A percentile compares a stretch with the other conserved stretches of the same genome.
Conservation (phyloP, 2,113 vertebrate genomes). For the Takifugu bimaculatus region DNA sequence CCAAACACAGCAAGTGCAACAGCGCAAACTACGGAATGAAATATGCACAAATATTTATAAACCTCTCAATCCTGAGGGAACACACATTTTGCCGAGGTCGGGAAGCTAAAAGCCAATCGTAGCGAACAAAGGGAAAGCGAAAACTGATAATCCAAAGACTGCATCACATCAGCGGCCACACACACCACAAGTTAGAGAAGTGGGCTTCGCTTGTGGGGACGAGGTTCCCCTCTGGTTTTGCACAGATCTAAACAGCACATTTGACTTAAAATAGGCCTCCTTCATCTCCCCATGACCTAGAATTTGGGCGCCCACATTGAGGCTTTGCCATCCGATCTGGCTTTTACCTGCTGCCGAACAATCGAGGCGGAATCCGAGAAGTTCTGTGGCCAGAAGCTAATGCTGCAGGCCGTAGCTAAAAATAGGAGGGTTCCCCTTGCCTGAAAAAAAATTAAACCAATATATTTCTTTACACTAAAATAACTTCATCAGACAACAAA, state of each 20-base stretch:
- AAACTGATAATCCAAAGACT: constrained; percentile 31
- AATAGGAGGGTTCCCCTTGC: too few species aligned
- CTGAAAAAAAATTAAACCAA: neutral
- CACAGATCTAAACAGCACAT: constrained; percentile 59
- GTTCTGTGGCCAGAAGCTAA: constrained; percentile 15
- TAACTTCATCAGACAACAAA: constrained; percentile 64
- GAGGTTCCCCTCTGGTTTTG: constrained; percentile 53
- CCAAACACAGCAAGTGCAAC: too few species aligned
- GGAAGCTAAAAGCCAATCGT: neutral
- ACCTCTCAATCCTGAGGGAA: neutral
- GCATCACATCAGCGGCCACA: constrained; percentile 51
- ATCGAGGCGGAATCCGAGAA: constrained; percentile 42
- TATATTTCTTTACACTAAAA: constrained; percentile 47
- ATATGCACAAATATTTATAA: neutral
- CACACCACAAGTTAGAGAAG: constrained; percentile 59
- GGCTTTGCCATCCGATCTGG: constrained; percentile 43
- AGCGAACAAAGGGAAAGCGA: constrained; percentile 15
- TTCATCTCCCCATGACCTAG: constrained; percentile 56
- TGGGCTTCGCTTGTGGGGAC: constrained; percentile 52
- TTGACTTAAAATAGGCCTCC: constrained; percentile 60
- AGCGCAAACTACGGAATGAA: too few species aligned
- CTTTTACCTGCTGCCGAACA: constrained; percentile 61
- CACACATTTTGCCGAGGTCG: too few species aligned
- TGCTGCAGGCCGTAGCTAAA: constrained; percentile 3
- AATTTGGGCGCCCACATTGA: constrained; percentile 53